phyloP scores from a whole-genome alignment of 2,797 vertebrate genomes.

The Uromys caudimaculatus region DNA sequence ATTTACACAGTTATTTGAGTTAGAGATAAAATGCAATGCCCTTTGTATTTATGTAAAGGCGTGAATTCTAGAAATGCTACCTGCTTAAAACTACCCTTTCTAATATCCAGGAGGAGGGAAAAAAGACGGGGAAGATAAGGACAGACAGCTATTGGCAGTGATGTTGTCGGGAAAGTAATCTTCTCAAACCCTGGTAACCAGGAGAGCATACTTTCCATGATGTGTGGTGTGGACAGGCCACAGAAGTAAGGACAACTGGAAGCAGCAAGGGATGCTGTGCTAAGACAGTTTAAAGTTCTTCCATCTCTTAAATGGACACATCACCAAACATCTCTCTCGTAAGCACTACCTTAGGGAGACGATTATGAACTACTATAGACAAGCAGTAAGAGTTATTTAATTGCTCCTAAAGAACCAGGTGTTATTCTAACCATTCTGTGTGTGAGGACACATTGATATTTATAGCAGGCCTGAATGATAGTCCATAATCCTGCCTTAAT shows the following conservation, averaged over 20 bases:
- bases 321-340: not conserved
- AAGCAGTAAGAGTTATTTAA: not conserved
- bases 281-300: not conserved
- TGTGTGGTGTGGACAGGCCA: not conserved
- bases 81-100: not conserved
- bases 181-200: constrained; percentile 5
- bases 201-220: not conserved
- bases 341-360: not conserved
- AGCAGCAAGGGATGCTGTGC: not conserved
- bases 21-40: constrained; percentile 59
- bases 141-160: not conserved
- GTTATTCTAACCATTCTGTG: not conserved
- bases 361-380: not conserved
- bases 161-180: constrained; percentile 28
- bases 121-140: constrained; percentile 3
- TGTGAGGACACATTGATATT: not conserved
- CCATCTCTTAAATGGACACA: not conserved
- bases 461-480: not conserved
- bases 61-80: constrained; percentile 83
- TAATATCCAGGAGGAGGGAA: not conserved
- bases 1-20: constrained; percentile 71
- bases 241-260: not conserved
- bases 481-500: not conserved
- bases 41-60: constrained; percentile 56
- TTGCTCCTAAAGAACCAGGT: not conserved